Base-by-base conservation (phyloP, 2,113 vertebrate species). In the Prionailurus viverrinus region DNA sequence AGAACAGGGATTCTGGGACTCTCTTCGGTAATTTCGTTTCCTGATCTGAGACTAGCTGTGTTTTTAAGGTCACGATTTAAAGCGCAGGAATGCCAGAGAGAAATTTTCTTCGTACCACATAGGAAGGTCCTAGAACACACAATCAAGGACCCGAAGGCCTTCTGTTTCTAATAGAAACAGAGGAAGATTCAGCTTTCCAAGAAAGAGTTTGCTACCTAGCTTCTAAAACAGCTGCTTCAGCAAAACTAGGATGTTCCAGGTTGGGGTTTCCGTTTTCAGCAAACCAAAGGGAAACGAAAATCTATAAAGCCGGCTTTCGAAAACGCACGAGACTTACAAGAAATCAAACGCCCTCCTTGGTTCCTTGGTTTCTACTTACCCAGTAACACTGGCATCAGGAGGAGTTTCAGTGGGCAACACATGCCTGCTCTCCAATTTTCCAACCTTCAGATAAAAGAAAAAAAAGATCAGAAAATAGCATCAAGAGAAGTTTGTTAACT, bases 291-390 rank as follows among this genome's bases (percentile, higher is more conserved):
- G 80, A 96, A 96, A 33, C 65, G 84, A 96, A 94, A 95, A 91
- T 33, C 76, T 11, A 48, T 51, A 78, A 41, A 76, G 48, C 0
- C 53, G 53, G 7, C 33, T 94, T 95, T 89, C 80, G 8, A 91
- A 93, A 69, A 36, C 16, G 39, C 19, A 80, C 3, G 14, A 58
- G 66, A 88, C 33, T 74, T 66, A 48, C 0, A 2, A 81, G 53
- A 84, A 94, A 81, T 85, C 36, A 79, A 78, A 87, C 18, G 58
- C 41, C 21, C 11, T 5, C 16, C 11, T 23, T 10, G 12, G 36
- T 61, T 23, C 51, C 74, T 39, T 45, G 73, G 73, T 18, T 48
- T 36, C 45, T 73, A 95, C 99, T 98, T 98, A 98, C 98, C 98
- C 95, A 98, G 89, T 23, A 97, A 58, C 51, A 58, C 27, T 48